Evolutionary conservation across 2,113 vertebrate genomes (phyloP).

Genomic region (Eurystomus gularis): DNA sequence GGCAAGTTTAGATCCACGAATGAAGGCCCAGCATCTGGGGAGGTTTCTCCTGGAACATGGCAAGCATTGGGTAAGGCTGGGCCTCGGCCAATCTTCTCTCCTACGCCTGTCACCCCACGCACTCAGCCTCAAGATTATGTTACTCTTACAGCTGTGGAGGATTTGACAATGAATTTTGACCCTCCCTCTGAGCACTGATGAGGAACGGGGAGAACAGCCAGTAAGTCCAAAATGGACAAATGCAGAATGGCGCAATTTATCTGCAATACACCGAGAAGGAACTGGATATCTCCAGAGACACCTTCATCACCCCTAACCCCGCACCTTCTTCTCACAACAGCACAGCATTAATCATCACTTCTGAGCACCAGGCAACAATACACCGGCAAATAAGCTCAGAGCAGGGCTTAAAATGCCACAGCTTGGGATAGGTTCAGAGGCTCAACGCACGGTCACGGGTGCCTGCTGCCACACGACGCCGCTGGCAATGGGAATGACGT

Average conservation of each 20-base stretch:
- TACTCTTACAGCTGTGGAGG: constrained; percentile 38
- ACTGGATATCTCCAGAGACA: background rate
- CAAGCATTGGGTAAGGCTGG: background rate
- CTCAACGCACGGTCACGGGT: background rate
- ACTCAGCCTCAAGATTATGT: constrained; percentile 12
- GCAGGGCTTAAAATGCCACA: background rate
- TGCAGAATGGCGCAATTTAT: background rate
- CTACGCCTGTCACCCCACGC: background rate
- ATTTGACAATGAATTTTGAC: constrained; percentile 31
- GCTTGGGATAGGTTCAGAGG: background rate
- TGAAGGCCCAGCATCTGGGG: background rate
- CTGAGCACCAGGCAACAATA: background rate
- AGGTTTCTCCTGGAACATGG: background rate
- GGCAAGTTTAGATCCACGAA: background rate
- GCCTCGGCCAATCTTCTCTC: background rate
- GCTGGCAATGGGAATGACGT: background rate
- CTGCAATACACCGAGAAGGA: background rate
- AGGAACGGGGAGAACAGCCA: background rate
- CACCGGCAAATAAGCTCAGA: background rate
- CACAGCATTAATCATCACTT: background rate
- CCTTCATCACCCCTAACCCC: background rate
- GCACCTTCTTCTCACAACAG: background rate
- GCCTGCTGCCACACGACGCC: background rate
- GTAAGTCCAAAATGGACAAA: background rate
- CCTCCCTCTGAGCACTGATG: constrained; percentile 41